Conservation (phyloP, 1,140 invertebrate genomes). For the Hycleus phaleratus region DNA sequence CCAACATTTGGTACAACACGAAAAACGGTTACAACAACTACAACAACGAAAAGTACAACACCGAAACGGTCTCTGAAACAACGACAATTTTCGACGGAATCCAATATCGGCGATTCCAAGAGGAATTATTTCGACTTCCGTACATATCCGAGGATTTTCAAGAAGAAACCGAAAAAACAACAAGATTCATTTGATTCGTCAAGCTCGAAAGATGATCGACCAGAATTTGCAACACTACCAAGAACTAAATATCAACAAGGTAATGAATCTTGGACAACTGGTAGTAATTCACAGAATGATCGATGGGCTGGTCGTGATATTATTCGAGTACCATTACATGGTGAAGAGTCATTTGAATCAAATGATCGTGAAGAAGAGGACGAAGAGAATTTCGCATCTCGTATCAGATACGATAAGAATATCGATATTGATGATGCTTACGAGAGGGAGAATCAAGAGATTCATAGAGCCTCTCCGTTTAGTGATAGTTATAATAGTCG, state of each 20-base stretch:
- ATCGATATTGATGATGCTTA: constrained; percentile 34
- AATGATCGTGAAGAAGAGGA: constrained; percentile 13
- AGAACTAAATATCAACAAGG: constrained; percentile 39
- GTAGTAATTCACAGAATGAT: neutral
- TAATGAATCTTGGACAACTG: neutral
- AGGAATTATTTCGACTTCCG: constrained; percentile 62
- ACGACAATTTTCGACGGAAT: constrained; percentile 44
- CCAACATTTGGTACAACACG: constrained; percentile 36
- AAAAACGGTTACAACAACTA: constrained; percentile 26
- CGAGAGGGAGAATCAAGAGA: constrained; percentile 32
- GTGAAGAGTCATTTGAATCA: constrained; percentile 39
- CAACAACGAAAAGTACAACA: constrained; percentile 24
- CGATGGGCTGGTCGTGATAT: constrained; percentile 18
- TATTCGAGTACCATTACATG: constrained; percentile 33
- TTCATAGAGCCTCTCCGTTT: constrained; percentile 16
- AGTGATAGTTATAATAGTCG: constrained; percentile 9
- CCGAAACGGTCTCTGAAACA: constrained; percentile 30
- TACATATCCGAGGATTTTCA: constrained; percentile 68
- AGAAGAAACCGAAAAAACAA: constrained; percentile 46
- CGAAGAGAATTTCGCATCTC: constrained; percentile 24
- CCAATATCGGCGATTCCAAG: constrained; percentile 41
- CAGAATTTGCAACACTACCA: constrained; percentile 46
- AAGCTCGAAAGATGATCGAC: constrained; percentile 29
- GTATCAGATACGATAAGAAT: constrained; percentile 29
- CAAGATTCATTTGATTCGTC: constrained; percentile 24